phyloP scores from a whole-genome alignment of 2,888 invertebrate genomes.

The Dermolepida albohirtum region DNA sequence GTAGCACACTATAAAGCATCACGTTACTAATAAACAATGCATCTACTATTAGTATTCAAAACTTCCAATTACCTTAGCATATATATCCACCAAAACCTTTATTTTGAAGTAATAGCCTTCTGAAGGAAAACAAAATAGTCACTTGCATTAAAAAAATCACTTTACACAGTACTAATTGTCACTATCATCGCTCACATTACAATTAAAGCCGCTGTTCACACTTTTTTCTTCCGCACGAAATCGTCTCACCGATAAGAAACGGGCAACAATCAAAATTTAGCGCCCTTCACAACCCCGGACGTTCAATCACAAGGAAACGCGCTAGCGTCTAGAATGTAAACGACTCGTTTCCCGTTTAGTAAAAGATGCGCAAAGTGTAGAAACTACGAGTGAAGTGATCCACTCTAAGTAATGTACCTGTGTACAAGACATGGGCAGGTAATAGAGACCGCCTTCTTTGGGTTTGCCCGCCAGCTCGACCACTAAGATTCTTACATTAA shows the following conservation, averaged over 20 bases:
- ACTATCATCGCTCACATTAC: no score
- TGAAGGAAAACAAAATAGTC: no score
- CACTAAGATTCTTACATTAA: slow-evolving; percentile 48
- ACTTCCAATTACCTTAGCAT: no score
- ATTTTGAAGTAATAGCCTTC: no score
- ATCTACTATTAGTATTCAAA: no score
- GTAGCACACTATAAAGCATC: no score
- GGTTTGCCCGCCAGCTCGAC: slow-evolving; percentile 50
- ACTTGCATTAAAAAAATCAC: no score
- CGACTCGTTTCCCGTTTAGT: slow-evolving; percentile 40
- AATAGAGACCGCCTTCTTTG: slow-evolving; percentile 50
- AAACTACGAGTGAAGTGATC: slow-evolving; percentile 49
- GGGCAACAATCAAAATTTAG: slow-evolving; percentile 33
- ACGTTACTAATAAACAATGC: no score
- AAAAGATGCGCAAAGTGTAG: slow-evolving; percentile 50
- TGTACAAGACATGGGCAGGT: slow-evolving; percentile 50
- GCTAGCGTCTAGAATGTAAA: slow-evolving; percentile 33
- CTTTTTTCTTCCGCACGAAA: no score
- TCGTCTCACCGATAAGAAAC: background rate
- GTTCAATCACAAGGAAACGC: slow-evolving; percentile 19
- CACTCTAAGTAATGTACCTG: slow-evolving; percentile 48
- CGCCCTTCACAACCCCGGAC: slow-evolving; percentile 10
- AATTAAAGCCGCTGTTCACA: no score
- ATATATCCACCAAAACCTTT: no score
- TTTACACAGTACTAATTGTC: no score